Percentiles rank a stretch among this genome's conserved stretches.
Evolutionary conservation across 2,797 vertebrate species (phyloP).

Genomic region (Platyrinchus mystaceus): DNA sequence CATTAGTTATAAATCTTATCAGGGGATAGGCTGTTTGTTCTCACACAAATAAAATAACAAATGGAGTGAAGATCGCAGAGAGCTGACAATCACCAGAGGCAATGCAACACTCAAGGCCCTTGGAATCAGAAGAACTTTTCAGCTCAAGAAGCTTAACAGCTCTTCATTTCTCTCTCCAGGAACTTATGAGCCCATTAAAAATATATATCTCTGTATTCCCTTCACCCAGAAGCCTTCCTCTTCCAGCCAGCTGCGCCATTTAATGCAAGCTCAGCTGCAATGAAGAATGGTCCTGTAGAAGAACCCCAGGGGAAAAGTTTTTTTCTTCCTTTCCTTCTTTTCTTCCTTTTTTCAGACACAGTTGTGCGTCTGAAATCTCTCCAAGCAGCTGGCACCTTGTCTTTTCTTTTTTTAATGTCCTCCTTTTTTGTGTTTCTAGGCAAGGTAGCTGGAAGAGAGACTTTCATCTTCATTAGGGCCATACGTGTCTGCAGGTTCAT

Average conservation of each 20-base stretch:
- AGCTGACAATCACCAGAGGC: slow-evolving; percentile 48
- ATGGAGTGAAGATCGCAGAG: slow-evolving; percentile 12
- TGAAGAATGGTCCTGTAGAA: slow-evolving; percentile 53
- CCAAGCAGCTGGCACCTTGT: slow-evolving; percentile 58
- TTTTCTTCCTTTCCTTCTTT: slow-evolving; percentile 36
- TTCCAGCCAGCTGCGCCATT: slow-evolving; percentile 56
- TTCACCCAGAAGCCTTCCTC: slow-evolving; percentile 38
- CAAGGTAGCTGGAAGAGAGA: slow-evolving; percentile 46
- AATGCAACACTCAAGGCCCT: slow-evolving; percentile 13
- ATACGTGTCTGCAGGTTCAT: slow-evolving; percentile 68
- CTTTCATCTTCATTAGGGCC: slow-evolving; percentile 71
- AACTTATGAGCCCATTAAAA: slow-evolving; percentile 52
- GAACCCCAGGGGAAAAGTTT: slow-evolving; percentile 46
- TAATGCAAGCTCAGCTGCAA: slow-evolving; percentile 62
- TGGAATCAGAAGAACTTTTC: slow-evolving; percentile 54
- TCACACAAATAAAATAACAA: slow-evolving; percentile 57
- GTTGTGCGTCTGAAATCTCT: slow-evolving; percentile 27
- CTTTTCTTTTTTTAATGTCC: slow-evolving; percentile 41
- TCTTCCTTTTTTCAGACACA: slow-evolving; percentile 34
- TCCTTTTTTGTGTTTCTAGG: slow-evolving; percentile 26
- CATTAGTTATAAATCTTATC: slow-evolving; percentile 63
- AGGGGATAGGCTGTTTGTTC: slow-evolving; percentile 53
- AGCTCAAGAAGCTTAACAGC: slow-evolving; percentile 51
- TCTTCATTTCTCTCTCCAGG: slow-evolving; percentile 41
- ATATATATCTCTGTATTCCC: neutral